Conservation (phyloP, 2,113 vertebrate genomes). For the Pseudonaja textilis region DNA sequence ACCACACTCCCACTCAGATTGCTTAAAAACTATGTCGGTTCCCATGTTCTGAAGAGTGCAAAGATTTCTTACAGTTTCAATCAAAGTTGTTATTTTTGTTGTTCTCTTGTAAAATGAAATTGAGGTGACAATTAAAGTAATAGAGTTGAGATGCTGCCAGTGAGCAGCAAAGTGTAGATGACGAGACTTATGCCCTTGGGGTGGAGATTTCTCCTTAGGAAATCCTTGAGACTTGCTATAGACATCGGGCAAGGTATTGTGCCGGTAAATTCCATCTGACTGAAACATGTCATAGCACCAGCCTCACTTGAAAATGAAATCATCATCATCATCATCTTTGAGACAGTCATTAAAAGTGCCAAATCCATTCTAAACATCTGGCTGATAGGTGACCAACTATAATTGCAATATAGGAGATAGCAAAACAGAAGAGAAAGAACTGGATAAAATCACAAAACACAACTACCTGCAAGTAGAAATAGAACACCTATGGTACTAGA, state of each 20-base stretch:
- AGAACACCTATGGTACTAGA: background rate
- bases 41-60: background rate
- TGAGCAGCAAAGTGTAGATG: background rate
- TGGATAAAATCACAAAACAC: background rate
- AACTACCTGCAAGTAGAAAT: background rate
- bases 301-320: constrained; percentile 50
- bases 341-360: background rate
- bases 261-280: constrained; percentile 51
- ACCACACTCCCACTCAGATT: background rate
- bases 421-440: background rate
- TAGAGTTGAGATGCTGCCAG: background rate
- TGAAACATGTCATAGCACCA: constrained; percentile 49
- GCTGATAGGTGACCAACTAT: background rate
- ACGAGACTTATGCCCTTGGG: background rate
- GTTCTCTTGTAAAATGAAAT: constrained; percentile 27
- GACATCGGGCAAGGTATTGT: constrained; percentile 29
- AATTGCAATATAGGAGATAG: background rate
- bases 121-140: constrained; percentile 30
- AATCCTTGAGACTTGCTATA: constrained; percentile 37
- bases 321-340: background rate
- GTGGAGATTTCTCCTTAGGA: constrained; percentile 38
- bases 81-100: background rate
- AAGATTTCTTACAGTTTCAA: background rate
- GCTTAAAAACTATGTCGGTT: constrained; percentile 5
- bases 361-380: background rate